Base-by-base conservation (phyloP, 2,113 vertebrate species). In the Psettodes erumei region DNA sequence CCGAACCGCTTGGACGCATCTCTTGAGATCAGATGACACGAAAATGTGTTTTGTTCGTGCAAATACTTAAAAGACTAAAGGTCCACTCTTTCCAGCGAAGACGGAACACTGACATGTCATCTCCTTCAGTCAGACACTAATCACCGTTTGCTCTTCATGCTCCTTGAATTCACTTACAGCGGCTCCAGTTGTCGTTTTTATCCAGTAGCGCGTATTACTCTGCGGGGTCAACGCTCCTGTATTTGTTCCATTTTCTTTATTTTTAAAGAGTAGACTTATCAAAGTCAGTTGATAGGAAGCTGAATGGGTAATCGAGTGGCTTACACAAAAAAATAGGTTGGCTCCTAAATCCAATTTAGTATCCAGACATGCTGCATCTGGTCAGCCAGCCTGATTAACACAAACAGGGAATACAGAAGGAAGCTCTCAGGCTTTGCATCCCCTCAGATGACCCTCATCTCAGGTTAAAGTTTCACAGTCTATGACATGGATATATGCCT, bases 261-360 rank as follows among this genome's bases (percentile, higher is more conserved):
- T 25, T 23, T 42, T 13, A 32, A 18, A 28, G 32, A 40, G 8
- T 25, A 42, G 23, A 58, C 11, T 8, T 54, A 33, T 25, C 5
- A 54, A 13, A 37, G 18, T 8, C n/a, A 37, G n/a, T 19, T 25
- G 23, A 11, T 0, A 50, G 50, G 19, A 45, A 13, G 27, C 45
- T 0, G 11, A 71, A 43, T 18, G 8, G 50, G 47, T 38, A 62
- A 48, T 30, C 37, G 51, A 61, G 71, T 78, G 58, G 60, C 77
- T 75, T 60, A 47, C 33, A 45, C 42, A 64, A 58, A 82, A n/a
- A 82, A 76, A 19, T 15, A 64, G 79, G 58, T 78, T 88, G 66
- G 55, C 53, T 6, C 28, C 27, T 27, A 89, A 90, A 87, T 88
- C 84, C 84, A 87, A 87, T 91, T 89, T 77, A 88, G 61, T 28